phyloP scores from a whole-genome alignment of 2,113 vertebrate genomes.

The Albula goreensis region DNA sequence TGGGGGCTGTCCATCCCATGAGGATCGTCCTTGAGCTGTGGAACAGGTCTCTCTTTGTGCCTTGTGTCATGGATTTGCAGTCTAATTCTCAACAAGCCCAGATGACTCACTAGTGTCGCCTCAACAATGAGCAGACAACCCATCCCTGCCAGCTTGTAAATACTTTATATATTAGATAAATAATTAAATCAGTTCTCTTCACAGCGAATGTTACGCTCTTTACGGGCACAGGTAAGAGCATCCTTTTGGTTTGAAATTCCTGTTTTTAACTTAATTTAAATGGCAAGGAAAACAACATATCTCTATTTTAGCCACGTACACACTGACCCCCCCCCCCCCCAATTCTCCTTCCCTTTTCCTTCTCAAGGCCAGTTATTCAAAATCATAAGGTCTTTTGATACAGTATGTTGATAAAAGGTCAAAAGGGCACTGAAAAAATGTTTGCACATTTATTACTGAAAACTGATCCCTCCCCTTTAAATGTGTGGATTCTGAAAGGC shows the following conservation, averaged over 20 bases:
- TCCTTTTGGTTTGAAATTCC: slow-evolving; percentile 14
- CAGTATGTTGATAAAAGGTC: slow-evolving; percentile 70
- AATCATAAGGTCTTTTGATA: slow-evolving; percentile 41
- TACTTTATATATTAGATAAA: slow-evolving; percentile 53
- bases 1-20: no score
- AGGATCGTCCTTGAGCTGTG: slow-evolving; percentile 6
- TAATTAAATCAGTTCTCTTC: slow-evolving; percentile 39
- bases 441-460: slow-evolving; percentile 79
- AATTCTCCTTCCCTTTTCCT: background rate
- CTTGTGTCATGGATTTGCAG: slow-evolving; percentile 41
- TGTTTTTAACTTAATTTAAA: slow-evolving; percentile 52
- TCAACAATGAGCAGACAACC: slow-evolving; percentile 37
- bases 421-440: slow-evolving; percentile 76
- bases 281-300: slow-evolving; percentile 11
- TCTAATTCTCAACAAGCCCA: slow-evolving; percentile 31
- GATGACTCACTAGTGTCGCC: slow-evolving; percentile 33
- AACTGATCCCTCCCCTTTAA: slow-evolving; percentile 63
- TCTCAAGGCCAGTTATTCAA: slow-evolving; percentile 27
- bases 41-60: slow-evolving; percentile 47
- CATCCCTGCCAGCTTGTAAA: slow-evolving; percentile 42
- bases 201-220: slow-evolving; percentile 37
- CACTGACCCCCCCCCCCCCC: background rate
- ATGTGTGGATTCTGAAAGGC: slow-evolving; percentile 82
- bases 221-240: slow-evolving; percentile 35
- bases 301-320: slow-evolving; percentile 38